Conservation (phyloP, 2,888 invertebrate species). For the Ochropleura leucogaster region DNA sequence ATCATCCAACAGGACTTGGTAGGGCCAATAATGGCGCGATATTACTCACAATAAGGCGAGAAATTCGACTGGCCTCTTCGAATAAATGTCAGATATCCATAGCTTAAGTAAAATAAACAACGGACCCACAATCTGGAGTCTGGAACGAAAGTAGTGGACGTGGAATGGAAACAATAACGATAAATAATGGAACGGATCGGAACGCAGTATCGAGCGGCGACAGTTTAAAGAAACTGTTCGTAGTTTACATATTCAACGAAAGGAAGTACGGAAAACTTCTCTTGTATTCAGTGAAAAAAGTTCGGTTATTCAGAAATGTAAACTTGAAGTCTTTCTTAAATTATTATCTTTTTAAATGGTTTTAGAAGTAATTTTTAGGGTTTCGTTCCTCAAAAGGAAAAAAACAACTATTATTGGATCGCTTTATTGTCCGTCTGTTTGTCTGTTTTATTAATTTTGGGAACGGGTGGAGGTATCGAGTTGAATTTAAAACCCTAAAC, state of each 20-base stretch:
- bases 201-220: slow-evolving; percentile 48
- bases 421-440: too few relatives aligned
- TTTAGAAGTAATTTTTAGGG: not conserved
- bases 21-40: slow-evolving; percentile 62
- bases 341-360: not conserved
- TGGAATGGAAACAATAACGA: slow-evolving; percentile 81
- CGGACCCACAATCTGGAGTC: slow-evolving; percentile 67
- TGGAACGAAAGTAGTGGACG: slow-evolving; percentile 64
- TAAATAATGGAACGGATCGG: slow-evolving; percentile 81
- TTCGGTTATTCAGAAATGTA: not conserved
- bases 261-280: not conserved
- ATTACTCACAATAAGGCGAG: slow-evolving; percentile 69
- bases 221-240: slow-evolving; percentile 28
- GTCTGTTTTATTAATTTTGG: too few relatives aligned
- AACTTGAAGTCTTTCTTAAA: not conserved
- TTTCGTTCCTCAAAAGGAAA: too few relatives aligned
- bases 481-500: too few relatives aligned
- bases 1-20: slow-evolving; percentile 64
- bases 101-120: slow-evolving; percentile 81
- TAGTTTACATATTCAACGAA: slow-evolving; percentile 40
- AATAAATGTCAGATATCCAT: slow-evolving; percentile 81
- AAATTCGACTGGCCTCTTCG: slow-evolving; percentile 59
- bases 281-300: not conserved
- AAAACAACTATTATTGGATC: too few relatives aligned
- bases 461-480: too few relatives aligned